A percentile compares a stretch with the other conserved stretches of the same genome.
phyloP scores from a whole-genome alignment of 2,113 vertebrate genomes.

The Corythornis madagascariensis region DNA sequence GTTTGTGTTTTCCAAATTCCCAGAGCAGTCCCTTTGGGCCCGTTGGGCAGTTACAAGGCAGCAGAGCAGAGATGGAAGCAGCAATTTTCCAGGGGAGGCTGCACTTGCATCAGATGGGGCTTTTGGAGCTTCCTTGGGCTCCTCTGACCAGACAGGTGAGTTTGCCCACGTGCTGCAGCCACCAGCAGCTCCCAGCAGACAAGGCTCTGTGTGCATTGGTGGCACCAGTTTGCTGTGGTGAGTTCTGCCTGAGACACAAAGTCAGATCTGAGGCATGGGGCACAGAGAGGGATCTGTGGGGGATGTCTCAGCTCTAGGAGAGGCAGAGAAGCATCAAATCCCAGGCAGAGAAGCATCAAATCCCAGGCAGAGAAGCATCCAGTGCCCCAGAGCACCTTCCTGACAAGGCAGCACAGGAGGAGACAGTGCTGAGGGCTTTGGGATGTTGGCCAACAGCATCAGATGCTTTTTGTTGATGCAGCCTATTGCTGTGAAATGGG shows the following conservation, averaged over 20 bases:
- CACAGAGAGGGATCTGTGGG: background rate
- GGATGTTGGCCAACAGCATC: constrained; percentile 32
- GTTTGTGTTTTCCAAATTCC: background rate
- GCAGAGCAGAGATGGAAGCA: background rate
- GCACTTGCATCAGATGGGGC: background rate
- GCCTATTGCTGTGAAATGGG: constrained; percentile 57
- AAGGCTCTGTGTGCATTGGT: fast-evolving
- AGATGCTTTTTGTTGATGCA: constrained; percentile 11
- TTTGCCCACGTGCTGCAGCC: fast-evolving
- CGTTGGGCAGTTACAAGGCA: background rate
- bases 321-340: background rate
- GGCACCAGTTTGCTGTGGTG: fast-evolving
- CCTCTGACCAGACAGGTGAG: background rate
- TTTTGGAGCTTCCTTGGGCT: background rate
- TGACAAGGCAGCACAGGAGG: background rate
- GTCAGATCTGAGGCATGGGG: background rate
- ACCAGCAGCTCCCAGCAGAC: background rate
- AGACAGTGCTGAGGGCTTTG: background rate
- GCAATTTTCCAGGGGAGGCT: background rate
- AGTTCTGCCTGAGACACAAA: fast-evolving
- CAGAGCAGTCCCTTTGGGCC: background rate
- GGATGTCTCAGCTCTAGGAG: background rate
- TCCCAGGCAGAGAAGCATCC: background rate
- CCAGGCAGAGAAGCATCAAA: no score
- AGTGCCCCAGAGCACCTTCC: background rate